Evolutionary conservation across 2,888 invertebrate genomes (phyloP).

Genomic region (Biston betularia): DNA sequence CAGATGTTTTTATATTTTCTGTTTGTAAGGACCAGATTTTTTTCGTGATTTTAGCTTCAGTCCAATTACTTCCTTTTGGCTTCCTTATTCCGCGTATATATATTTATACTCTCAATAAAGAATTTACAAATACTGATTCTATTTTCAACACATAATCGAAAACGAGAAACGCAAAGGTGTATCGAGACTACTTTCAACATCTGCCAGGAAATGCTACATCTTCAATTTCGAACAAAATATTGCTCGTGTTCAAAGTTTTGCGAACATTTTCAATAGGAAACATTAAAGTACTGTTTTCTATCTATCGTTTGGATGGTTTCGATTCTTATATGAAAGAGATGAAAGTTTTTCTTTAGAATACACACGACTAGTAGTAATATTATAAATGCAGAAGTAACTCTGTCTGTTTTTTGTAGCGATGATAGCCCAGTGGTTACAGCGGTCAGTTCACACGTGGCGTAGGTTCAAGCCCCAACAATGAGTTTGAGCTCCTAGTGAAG

Average conservation of each 20-base stretch:
- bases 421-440: too few species aligned
- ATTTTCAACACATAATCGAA: background rate
- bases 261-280: constrained; percentile 6
- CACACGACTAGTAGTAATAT: too few species aligned
- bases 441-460: too few species aligned
- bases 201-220: constrained; percentile 21
- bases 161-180: constrained; percentile 5
- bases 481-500: too few species aligned
- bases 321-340: background rate
- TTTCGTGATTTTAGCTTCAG: too few species aligned
- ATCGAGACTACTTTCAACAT: constrained; percentile 19
- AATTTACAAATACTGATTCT: background rate
- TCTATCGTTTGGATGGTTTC: background rate
- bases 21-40: too few species aligned
- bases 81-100: too few species aligned
- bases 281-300: background rate
- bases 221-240: constrained; percentile 23
- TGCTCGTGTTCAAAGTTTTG: constrained; percentile 17
- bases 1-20: too few species aligned
- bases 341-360: background rate
- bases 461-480: too few species aligned
- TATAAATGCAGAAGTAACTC: too few species aligned
- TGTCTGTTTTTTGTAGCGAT: too few species aligned
- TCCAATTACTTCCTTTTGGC: too few species aligned
- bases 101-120: background rate